These are phyloP conservation scores for Agrotis clavis DNA, from an alignment of 2,888 invertebrate genomes.

Conservation along the genomic window DNA sequence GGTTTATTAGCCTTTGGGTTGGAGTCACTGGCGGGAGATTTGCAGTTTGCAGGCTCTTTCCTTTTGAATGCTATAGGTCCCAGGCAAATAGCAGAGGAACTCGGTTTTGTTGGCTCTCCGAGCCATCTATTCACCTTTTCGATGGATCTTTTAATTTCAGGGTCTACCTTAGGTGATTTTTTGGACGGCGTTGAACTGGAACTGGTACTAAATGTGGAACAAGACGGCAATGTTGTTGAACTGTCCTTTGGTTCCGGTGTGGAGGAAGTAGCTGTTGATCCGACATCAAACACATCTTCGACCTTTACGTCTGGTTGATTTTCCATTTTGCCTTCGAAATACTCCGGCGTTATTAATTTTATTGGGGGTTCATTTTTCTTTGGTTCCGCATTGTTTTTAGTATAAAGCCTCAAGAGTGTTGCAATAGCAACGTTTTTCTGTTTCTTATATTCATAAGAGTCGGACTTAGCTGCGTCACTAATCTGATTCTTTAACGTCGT, in stretches of 20 bases:
- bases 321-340: slow-evolving; percentile 65
- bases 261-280: slow-evolving; percentile 13
- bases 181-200: background rate
- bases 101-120: slow-evolving; percentile 44
- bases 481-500: slow-evolving; percentile 73
- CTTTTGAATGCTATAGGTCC: slow-evolving; percentile 70
- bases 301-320: background rate
- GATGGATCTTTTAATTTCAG: slow-evolving; percentile 68
- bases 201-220: slow-evolving; percentile 12
- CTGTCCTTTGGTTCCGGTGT: slow-evolving; percentile 39
- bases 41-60: slow-evolving; percentile 58
- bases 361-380: slow-evolving; percentile 42
- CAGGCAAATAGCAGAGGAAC: slow-evolving; percentile 51
- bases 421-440: slow-evolving; percentile 80
- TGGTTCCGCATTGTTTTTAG: slow-evolving; percentile 46
- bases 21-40: slow-evolving; percentile 32
- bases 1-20: slow-evolving; percentile 42
- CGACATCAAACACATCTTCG: background rate
- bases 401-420: slow-evolving; percentile 74
- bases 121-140: slow-evolving; percentile 75
- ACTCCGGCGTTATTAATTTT: slow-evolving; percentile 76
- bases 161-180: slow-evolving; percentile 38
- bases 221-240: slow-evolving; percentile 10
- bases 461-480: slow-evolving; percentile 64
- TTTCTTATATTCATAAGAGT: slow-evolving; percentile 68